Base-by-base conservation (phyloP, 2,113 vertebrate genomes). In the Dermatemys mawii region DNA sequence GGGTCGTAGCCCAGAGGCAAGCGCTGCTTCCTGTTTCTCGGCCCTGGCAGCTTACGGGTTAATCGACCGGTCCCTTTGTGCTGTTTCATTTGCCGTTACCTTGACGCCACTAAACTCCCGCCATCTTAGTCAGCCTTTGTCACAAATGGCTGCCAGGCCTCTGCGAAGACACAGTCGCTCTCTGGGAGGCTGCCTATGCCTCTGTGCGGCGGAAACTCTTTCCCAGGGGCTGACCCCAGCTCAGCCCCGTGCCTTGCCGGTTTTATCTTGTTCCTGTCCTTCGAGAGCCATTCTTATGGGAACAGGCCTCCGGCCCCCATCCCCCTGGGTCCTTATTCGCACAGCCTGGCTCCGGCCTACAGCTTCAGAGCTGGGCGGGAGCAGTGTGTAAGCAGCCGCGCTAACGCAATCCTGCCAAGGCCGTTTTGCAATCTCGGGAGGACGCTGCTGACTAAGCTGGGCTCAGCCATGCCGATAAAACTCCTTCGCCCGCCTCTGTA, bases 341-440 rank as follows among this genome's bases (percentile, higher is more conserved):
- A 67, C n/a, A 67, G 60, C 35, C 35, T 8, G 14, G 14, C 6
- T 35, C 16, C 8, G 13, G n/a, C 35, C 60, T 67, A 19, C 63
- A 60, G 57, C 29, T 32, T 60, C 29, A 9, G 17, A 38, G 63
- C 63, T 21, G n/a, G 63, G 9, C 35, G 8, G 63, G 35, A 19
- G 46, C 2, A 14, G 16, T n/a, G 53, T 78, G 51, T 32, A 46
- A 55, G 32, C 63, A 27, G 9, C 1, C 35, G 88, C 10, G 63
- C 11, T 27, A 38, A 35, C 19, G 87, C 85, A 93, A 90, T 92
- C 92, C 89, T 91, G 91, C 85, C 83, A 55, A 46, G 3, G 38
- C 84, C 88, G 90, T 26, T 78, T 4, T 63, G 32, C 85, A 70
- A 19, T 54, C 55, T 29, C 50, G 21, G 17, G 29, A 24, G 80